Percentiles rank a stretch among this genome's conserved stretches.
phyloP scores from a whole-genome alignment of 2,113 vertebrate genomes.

The Grantiella picta region DNA sequence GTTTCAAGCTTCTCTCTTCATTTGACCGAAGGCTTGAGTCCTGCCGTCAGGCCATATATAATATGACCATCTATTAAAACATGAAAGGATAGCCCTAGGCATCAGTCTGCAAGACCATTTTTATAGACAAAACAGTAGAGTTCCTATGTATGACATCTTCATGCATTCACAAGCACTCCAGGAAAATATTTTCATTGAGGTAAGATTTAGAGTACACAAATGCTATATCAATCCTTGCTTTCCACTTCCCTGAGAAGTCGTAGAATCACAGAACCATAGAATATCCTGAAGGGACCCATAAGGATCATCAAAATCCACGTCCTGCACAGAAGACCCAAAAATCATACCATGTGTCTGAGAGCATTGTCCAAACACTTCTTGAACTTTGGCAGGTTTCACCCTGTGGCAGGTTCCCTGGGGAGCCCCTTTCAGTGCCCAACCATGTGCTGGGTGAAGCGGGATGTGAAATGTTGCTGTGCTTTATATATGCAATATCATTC shows the following conservation, averaged over 20 bases:
- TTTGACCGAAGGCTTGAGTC: background rate
- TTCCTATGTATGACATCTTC: background rate
- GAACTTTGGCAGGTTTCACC: background rate
- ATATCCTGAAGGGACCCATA: background rate
- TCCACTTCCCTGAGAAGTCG: background rate
- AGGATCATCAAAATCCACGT: background rate
- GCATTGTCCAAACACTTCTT: background rate
- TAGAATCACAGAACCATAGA: background rate
- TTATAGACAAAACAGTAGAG: background rate
- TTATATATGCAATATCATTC: background rate
- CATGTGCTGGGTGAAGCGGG: background rate
- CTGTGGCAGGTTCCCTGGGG: background rate
- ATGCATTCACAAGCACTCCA: background rate
- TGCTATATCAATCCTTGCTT: background rate
- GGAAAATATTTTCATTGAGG: background rate
- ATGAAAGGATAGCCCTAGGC: background rate
- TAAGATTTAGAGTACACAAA: background rate
- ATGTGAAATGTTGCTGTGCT: background rate
- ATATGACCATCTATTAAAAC: background rate
- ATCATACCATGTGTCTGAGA: background rate
- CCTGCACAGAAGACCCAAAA: background rate
- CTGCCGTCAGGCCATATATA: background rate
- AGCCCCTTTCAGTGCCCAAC: background rate
- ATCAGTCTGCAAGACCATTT: background rate
- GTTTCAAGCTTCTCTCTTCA: background rate